A percentile compares a stretch with the other conserved stretches of the same genome.
Conservation (phyloP, 2,113 vertebrate genomes). For the Myiopsitta monachus region DNA sequence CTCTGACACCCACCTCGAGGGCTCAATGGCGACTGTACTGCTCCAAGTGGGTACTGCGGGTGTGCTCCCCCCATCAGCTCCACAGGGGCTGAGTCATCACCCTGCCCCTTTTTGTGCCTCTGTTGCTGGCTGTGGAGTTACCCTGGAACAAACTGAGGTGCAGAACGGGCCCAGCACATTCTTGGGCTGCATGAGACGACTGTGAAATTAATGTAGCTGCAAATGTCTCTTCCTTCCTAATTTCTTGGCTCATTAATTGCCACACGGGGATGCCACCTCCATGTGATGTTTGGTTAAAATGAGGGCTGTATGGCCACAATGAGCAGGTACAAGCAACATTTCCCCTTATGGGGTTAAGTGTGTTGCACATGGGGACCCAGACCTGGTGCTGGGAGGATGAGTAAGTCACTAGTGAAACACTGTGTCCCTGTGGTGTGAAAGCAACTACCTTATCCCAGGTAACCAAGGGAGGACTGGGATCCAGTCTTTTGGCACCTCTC, state of each 20-base stretch:
- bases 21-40: background rate
- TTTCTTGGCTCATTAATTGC: background rate
- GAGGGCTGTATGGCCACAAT: background rate
- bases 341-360: background rate
- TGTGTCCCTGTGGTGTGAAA: accelerated
- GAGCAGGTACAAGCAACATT: background rate
- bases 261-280: background rate
- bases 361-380: background rate
- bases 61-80: background rate
- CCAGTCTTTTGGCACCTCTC: background rate
- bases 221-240: background rate
- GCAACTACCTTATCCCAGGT: background rate
- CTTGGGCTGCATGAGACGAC: accelerated
- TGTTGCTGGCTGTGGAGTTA: background rate
- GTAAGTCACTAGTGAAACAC: background rate
- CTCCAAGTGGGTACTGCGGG: background rate
- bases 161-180: background rate
- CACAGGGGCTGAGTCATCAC: background rate
- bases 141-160: background rate
- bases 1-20: background rate
- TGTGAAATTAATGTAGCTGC: background rate
- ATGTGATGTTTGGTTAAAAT: accelerated
- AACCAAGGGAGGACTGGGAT: background rate
- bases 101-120: background rate
- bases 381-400: background rate